Percentiles rank a stretch among this genome's conserved stretches.
Conservation (phyloP, 2,797 vertebrate genomes). For the Dallia pectoralis region DNA sequence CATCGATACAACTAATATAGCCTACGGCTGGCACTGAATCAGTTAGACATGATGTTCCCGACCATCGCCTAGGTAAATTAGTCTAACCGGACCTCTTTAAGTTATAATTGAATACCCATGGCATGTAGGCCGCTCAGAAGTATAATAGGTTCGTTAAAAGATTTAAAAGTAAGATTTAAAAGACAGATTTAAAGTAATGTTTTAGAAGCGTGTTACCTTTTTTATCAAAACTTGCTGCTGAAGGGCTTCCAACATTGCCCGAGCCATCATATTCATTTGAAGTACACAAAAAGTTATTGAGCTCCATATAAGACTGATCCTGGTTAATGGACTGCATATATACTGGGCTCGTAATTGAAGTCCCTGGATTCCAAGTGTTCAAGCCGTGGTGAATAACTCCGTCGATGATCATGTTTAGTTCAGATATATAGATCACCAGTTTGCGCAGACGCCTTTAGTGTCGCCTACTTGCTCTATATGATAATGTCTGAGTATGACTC, state of each 20-base stretch:
- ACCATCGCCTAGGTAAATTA: no score
- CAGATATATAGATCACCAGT: not conserved
- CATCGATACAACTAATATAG: no score
- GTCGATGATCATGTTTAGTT: slow-evolving; percentile 48
- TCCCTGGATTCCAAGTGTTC: slow-evolving; percentile 12
- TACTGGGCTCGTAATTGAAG: slow-evolving; percentile 35
- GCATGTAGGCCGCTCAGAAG: no score
- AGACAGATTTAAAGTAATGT: no score
- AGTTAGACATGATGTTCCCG: no score
- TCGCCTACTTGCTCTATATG: no score
- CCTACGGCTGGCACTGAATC: no score
- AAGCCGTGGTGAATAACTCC: slow-evolving; percentile 21
- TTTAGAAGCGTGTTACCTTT: not conserved
- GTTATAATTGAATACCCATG: no score
- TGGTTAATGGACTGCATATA: slow-evolving; percentile 32
- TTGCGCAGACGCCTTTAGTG: no score
- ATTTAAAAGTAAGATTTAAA: not conserved
- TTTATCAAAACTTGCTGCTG: not conserved
- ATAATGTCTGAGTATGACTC: no score
- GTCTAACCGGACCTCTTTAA: no score
- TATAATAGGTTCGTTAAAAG: not conserved
- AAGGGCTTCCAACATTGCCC: slow-evolving; percentile 14
- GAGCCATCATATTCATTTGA: slow-evolving; percentile 19
- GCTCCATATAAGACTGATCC: slow-evolving; percentile 19
- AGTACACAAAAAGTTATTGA: not conserved